phyloP scores from a whole-genome alignment of 1,140 invertebrate species.

The Pemphigus obesinymphae region DNA sequence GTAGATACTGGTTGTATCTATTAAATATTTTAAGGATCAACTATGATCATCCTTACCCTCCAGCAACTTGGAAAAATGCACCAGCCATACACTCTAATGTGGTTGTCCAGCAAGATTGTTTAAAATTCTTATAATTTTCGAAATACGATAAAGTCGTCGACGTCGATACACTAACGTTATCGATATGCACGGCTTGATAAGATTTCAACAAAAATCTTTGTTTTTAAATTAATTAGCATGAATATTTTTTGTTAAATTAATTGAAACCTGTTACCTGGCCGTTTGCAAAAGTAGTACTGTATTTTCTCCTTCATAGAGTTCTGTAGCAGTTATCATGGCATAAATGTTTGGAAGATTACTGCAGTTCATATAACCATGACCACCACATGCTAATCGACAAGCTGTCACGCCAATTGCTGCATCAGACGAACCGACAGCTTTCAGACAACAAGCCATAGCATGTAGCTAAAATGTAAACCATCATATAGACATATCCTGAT shows the following conservation, averaged over 20 bases:
- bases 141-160: slow-evolving; percentile 68
- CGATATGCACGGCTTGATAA: slow-evolving; percentile 60
- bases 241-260: too few species aligned
- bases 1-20: too few species aligned
- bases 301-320: slow-evolving; percentile 94
- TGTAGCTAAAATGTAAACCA: slow-evolving; percentile 61
- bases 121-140: slow-evolving; percentile 27
- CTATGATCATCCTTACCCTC: too few species aligned
- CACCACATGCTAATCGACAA: slow-evolving; percentile 81
- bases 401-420: slow-evolving; percentile 69
- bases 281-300: slow-evolving; percentile 86
- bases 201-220: slow-evolving; percentile 70
- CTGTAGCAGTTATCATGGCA: slow-evolving; percentile 73
- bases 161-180: slow-evolving; percentile 53
- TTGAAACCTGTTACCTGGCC: slow-evolving; percentile 59
- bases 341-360: slow-evolving; percentile 82
- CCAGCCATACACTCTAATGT: slow-evolving; percentile 60
- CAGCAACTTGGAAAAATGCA: slow-evolving; percentile 66
- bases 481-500: too few species aligned
- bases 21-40: too few species aligned
- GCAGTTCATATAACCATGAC: slow-evolving; percentile 84
- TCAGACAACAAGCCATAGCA: slow-evolving; percentile 82
- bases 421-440: slow-evolving; percentile 76
- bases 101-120: slow-evolving; percentile 57
- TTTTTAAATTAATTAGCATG: too few species aligned